Percentiles rank a stretch among this genome's conserved stretches.
These are phyloP conservation scores for Tragelaphus oryx DNA, from an alignment of 2,797 vertebrate species.

Conservation along the genomic window DNA sequence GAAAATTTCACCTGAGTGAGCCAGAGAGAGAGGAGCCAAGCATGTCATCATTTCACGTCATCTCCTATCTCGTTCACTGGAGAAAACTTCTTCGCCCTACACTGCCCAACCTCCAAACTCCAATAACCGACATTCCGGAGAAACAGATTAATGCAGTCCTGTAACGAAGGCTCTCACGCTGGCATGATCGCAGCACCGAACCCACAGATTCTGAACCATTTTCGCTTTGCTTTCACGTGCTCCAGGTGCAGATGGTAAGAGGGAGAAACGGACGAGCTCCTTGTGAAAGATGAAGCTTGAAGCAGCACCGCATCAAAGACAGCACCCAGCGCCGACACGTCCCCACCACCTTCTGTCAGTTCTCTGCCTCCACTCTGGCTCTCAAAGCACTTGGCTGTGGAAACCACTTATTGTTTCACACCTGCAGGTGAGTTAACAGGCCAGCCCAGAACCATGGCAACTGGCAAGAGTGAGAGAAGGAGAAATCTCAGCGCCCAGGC, in stretches of 20 bases:
- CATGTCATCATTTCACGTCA: neutral
- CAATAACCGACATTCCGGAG: neutral
- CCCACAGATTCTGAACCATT: neutral
- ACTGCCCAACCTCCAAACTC: neutral
- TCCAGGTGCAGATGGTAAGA: neutral
- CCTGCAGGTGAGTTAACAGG: neutral
- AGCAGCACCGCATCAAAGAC: neutral
- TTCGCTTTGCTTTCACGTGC: neutral
- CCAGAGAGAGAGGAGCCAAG: neutral
- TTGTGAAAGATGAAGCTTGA: neutral
- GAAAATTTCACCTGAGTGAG: neutral
- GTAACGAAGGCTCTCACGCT: neutral
- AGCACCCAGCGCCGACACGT: neutral
- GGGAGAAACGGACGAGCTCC: neutral
- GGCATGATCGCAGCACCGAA: neutral
- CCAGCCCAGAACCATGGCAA: constrained; percentile 28
- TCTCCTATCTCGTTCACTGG: neutral
- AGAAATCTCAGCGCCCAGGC: neutral
- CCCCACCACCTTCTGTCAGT: neutral
- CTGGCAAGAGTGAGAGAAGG: neutral
- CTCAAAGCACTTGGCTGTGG: neutral
- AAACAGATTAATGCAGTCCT: neutral
- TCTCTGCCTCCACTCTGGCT: neutral
- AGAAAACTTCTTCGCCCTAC: neutral
- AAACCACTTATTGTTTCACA: neutral